Base-by-base conservation (phyloP, 2,797 vertebrate genomes). In the Notolabrus celidotus region DNA sequence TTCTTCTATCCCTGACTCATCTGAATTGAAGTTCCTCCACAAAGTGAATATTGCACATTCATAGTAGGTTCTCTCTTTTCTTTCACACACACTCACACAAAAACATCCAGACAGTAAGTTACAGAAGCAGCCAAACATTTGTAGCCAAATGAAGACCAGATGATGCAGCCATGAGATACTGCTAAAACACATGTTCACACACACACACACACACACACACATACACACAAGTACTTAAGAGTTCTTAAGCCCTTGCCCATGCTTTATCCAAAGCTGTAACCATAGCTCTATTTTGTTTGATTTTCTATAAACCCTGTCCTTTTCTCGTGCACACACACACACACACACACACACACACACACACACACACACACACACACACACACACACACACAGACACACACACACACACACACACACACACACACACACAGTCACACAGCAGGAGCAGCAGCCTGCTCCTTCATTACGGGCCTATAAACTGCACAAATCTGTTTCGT, bases 61-160 rank as follows among this genome's bases (percentile, higher is more conserved):
- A 55, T 34, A 10, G 56, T 36, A 7, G 41, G 17, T 50, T 23
- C 45, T 62, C 47, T 57, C 15, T 46, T 67, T 16, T 43, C 25
- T 23, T n/a, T 45, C 49, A 51, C 49, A 60, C n/a, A 62, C 61
- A 33, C 22, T 10, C 31, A 41, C 15, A 57, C 53, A 20, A 34
- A 47, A 64, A 49, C 41, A 77, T 16, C 19, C 66, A 76, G 52
- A 60, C 19, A 79, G 45, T 57, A 20, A 79, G 62, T 81, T 59
- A 85, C 86, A 85, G 83, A 84, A 90, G 88, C 90, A 82, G 84
- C 79, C 83, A 86, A 89, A 87, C 67, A 88, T 84, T 80, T 90
- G 83, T 80, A 74, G 34, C 57, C 73, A 88, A 92, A 93, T 90
- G 69, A 92, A 80, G 83, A 92, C 77, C 92, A 93, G 90, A 92